These are phyloP conservation scores for Fragum fragum DNA, from an alignment of 2,888 invertebrate species.

Conservation along the genomic window DNA sequence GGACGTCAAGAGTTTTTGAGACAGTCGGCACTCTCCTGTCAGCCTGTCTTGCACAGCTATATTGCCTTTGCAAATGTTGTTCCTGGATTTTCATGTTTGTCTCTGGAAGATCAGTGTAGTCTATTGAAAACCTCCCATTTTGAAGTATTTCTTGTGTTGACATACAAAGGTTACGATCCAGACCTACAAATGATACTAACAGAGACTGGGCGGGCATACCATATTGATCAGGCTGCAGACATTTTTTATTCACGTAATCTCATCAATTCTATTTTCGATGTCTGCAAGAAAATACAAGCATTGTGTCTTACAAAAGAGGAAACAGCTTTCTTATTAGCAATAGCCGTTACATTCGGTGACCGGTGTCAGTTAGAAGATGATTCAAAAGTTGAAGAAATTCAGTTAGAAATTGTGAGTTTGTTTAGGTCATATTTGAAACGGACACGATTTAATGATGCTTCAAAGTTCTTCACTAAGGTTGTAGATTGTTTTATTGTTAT, in stretches of 20 bases:
- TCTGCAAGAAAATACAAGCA: conserved; percentile 64
- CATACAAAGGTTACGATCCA: conserved; percentile 64
- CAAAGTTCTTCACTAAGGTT: conserved; percentile 62
- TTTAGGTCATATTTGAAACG: conserved; percentile 49
- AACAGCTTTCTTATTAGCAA: conserved; percentile 64
- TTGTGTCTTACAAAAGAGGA: conserved; percentile 59
- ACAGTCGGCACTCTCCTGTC: conserved; percentile 66
- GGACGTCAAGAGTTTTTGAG: conserved; percentile 66
- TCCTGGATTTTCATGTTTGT: conserved; percentile 61
- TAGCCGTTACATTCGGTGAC: conserved; percentile 67
- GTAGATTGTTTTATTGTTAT: conserved; percentile 68
- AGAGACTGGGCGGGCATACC: conserved; percentile 66
- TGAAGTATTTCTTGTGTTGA: conserved; percentile 65
- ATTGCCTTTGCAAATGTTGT: conserved; percentile 67
- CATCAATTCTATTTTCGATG: conserved; percentile 65
- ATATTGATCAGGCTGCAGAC: conserved; percentile 67
- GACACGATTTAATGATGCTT: conserved; percentile 40
- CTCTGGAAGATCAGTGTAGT: conserved; percentile 67
- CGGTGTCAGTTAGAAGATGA: conserved; percentile 56
- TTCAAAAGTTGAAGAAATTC: conserved; percentile 61
- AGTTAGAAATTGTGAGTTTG: conserved; percentile 58
- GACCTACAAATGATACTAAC: conserved; percentile 67
- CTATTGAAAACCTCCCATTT: conserved; percentile 67
- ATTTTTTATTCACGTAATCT: conserved; percentile 67
- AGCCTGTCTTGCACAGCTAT: conserved; percentile 66